These are phyloP conservation scores for Callocephalon fimbriatum DNA, from an alignment of 2,113 vertebrate species.

Conservation along the genomic window DNA sequence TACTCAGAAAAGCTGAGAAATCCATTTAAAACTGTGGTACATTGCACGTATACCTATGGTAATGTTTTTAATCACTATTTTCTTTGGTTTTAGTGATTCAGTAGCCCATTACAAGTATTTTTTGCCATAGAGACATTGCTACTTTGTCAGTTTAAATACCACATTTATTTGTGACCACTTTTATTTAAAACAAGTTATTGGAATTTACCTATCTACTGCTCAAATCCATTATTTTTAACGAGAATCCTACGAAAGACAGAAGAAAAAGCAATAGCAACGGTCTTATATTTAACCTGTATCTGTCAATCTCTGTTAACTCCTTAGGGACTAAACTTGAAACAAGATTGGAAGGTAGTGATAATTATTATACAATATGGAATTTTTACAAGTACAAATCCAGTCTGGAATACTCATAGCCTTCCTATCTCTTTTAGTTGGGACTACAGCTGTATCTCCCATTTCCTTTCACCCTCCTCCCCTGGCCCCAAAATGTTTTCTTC, in stretches of 20 bases:
- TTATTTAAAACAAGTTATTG: background rate
- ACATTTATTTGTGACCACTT: background rate
- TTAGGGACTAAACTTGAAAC: background rate
- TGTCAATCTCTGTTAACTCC: background rate
- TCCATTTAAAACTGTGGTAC: background rate
- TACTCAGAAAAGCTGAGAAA: background rate
- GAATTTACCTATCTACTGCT: background rate
- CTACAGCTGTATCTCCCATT: background rate
- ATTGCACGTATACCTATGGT: fast-evolving
- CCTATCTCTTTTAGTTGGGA: background rate
- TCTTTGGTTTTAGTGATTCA: background rate
- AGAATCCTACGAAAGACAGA: background rate
- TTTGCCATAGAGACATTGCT: background rate
- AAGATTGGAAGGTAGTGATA: background rate
- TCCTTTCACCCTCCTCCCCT: background rate
- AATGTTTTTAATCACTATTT: background rate
- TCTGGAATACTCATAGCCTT: background rate
- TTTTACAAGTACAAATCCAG: background rate
- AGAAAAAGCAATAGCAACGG: background rate
- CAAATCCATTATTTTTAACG: background rate
- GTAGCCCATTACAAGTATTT: background rate
- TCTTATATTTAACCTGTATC: background rate
- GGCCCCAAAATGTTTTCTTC: background rate
- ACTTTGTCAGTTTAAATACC: background rate
- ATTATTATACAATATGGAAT: background rate